phyloP scores from a whole-genome alignment of 2,113 vertebrate species.

The Myrmophylax atrothorax region DNA sequence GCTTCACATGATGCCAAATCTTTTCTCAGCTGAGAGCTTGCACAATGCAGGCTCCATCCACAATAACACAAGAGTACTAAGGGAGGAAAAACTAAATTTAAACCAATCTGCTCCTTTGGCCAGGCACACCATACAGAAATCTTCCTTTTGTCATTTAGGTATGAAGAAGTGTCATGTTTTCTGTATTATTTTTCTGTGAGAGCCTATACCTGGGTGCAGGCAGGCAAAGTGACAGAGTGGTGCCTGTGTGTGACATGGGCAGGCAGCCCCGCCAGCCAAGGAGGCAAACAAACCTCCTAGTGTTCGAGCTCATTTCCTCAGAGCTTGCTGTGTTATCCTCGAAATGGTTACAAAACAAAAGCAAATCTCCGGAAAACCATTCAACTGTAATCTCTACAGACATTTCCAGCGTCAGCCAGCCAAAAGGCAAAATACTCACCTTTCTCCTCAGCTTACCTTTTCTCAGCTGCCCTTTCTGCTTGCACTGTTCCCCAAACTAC shows the following conservation, averaged over 20 bases:
- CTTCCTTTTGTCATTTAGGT: neutral
- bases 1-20: constrained; percentile 27
- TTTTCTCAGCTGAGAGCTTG: neutral
- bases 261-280: neutral
- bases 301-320: neutral
- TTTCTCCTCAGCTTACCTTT: neutral
- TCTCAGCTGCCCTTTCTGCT: neutral
- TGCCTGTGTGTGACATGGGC: neutral
- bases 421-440: neutral
- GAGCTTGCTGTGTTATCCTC: neutral
- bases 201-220: neutral
- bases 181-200: neutral
- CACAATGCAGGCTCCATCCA: neutral
- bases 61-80: neutral
- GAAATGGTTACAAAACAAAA: neutral
- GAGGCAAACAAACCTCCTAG: neutral
- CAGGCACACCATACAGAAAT: neutral
- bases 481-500: neutral
- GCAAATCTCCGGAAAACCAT: neutral
- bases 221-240: accelerated
- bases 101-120: neutral
- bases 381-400: neutral
- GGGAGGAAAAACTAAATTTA: neutral
- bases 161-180: neutral
- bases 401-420: neutral